Evolutionary conservation across 2,888 invertebrate genomes (phyloP).

Genomic region (Mantis religiosa): DNA sequence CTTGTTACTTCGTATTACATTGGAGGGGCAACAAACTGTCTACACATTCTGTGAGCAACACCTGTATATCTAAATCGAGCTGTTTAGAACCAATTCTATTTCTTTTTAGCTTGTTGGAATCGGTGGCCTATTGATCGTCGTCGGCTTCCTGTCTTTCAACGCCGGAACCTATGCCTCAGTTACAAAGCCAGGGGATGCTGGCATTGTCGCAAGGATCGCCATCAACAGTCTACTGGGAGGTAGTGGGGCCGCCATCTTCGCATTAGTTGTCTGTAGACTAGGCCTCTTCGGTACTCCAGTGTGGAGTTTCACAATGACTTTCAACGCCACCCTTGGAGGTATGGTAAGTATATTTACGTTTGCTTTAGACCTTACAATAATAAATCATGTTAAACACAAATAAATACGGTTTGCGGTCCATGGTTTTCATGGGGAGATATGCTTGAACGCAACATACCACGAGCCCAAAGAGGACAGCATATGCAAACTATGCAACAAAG

Average conservation of each 20-base stretch:
- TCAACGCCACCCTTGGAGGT: conserved; percentile 50
- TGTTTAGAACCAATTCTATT: too few relatives aligned
- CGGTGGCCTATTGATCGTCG: conserved; percentile 50
- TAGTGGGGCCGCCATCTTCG: conserved; percentile 45
- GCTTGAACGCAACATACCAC: too few relatives aligned
- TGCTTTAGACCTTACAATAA: too few relatives aligned
- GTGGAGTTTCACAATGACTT: conserved; percentile 46
- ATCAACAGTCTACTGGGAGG: conserved; percentile 50
- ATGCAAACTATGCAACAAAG: too few relatives aligned
- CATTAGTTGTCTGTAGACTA: conserved; percentile 40
- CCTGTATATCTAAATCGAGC: too few relatives aligned
- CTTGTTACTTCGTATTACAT: too few relatives aligned
- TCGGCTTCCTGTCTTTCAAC: conserved; percentile 54
- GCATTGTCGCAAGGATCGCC: conserved; percentile 42
- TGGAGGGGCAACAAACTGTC: too few relatives aligned
- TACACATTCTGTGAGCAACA: too few relatives aligned
- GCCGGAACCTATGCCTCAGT: conserved; percentile 48
- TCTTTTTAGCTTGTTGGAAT: conserved; percentile 45
- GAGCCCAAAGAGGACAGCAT: too few relatives aligned
- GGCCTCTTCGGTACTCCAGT: conserved; percentile 32
- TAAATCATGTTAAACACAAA: too few relatives aligned
- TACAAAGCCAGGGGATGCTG: conserved; percentile 44
- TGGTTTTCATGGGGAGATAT: too few relatives aligned
- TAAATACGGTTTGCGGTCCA: too few relatives aligned
- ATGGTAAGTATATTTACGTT: conserved; percentile 38